Percentiles rank a stretch among this genome's conserved stretches.
phyloP scores from a whole-genome alignment of 2,113 vertebrate species.

The Mobula birostris region DNA sequence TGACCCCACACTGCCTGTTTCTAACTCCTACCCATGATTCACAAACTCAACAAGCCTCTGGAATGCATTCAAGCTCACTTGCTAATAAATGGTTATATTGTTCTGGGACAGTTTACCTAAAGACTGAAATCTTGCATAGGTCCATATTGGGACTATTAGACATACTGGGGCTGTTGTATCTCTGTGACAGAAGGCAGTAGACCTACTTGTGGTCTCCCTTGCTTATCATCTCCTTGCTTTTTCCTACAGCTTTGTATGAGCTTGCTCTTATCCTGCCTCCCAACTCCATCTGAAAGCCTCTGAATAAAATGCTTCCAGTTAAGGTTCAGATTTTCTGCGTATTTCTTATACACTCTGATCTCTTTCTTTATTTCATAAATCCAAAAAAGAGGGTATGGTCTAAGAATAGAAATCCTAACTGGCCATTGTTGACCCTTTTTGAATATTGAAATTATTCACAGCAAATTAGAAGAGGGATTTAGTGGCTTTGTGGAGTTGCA shows the following conservation, averaged over 20 bases:
- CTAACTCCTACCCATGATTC: no score
- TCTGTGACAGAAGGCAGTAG: background rate
- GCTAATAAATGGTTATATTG: background rate
- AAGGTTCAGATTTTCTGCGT: background rate
- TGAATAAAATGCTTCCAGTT: background rate
- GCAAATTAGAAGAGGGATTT: background rate
- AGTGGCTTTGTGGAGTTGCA: no score
- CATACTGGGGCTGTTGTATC: background rate
- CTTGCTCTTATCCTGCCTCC: background rate
- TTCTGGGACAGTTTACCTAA: background rate
- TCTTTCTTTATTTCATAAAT: background rate
- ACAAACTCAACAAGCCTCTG: no score
- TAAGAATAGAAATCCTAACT: background rate
- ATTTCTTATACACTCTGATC: background rate
- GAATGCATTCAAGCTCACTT: background rate
- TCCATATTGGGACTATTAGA: background rate
- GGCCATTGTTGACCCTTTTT: background rate
- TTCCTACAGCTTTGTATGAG: background rate
- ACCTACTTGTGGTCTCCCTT: background rate
- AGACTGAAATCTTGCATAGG: background rate
- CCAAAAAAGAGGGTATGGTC: background rate
- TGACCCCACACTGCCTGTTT: no score
- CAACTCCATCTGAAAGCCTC: background rate
- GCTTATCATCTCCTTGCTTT: background rate
- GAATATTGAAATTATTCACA: background rate